phyloP scores from a whole-genome alignment of 2,113 vertebrate species.

The Aspidoscelis tigris region DNA sequence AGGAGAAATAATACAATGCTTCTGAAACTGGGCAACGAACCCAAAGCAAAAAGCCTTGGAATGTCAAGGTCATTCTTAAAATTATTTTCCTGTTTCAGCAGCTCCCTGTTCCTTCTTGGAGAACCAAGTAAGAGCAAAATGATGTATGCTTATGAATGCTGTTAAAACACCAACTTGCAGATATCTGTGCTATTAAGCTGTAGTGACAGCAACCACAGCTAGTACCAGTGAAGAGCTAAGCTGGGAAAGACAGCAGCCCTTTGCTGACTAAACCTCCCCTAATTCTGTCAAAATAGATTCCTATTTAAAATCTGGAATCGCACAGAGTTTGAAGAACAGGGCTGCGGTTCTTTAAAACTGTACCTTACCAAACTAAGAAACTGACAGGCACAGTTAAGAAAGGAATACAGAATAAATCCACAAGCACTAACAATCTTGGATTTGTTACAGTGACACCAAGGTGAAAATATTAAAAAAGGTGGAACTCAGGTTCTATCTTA shows the following conservation, averaged over 20 bases:
- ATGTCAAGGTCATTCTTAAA: conserved; percentile 44
- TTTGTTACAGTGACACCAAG: too few relatives aligned
- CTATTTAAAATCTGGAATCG: background rate
- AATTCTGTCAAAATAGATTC: background rate
- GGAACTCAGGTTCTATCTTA: too few relatives aligned
- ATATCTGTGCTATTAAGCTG: background rate
- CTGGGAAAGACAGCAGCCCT: background rate
- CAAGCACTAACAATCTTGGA: too few relatives aligned
- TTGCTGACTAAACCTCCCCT: background rate
- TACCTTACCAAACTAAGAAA: background rate
- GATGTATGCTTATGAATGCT: conserved; percentile 30
- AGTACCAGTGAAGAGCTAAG: background rate
- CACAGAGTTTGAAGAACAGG: background rate
- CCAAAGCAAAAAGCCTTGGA: conserved; percentile 51
- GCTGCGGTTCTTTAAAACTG: background rate
- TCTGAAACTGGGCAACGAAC: conserved; percentile 52
- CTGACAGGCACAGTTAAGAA: background rate
- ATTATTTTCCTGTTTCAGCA: conserved; percentile 40
- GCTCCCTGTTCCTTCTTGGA: conserved; percentile 45
- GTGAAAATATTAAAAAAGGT: too few relatives aligned
- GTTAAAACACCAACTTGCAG: background rate
- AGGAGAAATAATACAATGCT: conserved; percentile 51
- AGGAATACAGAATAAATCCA: background rate
- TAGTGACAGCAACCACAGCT: background rate
- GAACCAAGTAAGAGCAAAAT: conserved; percentile 54